Base-by-base conservation (phyloP, 2,888 invertebrate species). In the Drymonia ruficornis region DNA sequence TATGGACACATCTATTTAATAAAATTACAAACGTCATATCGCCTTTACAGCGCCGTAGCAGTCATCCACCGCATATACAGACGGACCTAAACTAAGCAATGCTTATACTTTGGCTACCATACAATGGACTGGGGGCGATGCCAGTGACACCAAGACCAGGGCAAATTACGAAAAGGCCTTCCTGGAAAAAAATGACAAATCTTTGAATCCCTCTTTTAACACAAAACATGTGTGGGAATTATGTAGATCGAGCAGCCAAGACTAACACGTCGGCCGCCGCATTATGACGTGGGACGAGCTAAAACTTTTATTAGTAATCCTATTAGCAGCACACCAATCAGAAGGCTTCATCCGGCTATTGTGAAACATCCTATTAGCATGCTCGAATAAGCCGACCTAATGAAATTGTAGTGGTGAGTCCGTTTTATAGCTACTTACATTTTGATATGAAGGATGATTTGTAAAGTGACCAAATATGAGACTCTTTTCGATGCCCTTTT, bases 351-450 rank as follows among this genome's bases (percentile, higher is more conserved):
- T 56, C 52, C 57, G 57, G 61, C 67, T 72, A 65, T 65, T 67
- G 70, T 67, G 70, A 76, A 76, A 67, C 59, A 72, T 61, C 70
- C 65, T 66, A 69, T 74, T 76, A 71, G 59, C 53, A 63, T 70
- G 73, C 56, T 65, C 50, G 67, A 70, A 60, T 72, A 67, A 70
- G 65, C 65, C 58, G 18, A 44, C 55, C 64, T 74, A 76, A 76
- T 76, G 67, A 76, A 72, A 74, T 71, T 71, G 60, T 72, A 56
- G 66, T 53, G 65, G 68, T 43, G 61, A 47, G 61, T 52, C 31
- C 2, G 31, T 34, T 11, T 34, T 3, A 34, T n/a, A n/a, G n/a
- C n/a, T n/a, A n/a, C n/a, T n/a, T 34, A 34, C 31, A 34, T 34
- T 34, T 5, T 9, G 31, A 7, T 34, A 7, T 0, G 2, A 28